These are phyloP conservation scores for Hystrix cristata DNA, from an alignment of 2,113 vertebrate genomes.

Conservation along the genomic window DNA sequence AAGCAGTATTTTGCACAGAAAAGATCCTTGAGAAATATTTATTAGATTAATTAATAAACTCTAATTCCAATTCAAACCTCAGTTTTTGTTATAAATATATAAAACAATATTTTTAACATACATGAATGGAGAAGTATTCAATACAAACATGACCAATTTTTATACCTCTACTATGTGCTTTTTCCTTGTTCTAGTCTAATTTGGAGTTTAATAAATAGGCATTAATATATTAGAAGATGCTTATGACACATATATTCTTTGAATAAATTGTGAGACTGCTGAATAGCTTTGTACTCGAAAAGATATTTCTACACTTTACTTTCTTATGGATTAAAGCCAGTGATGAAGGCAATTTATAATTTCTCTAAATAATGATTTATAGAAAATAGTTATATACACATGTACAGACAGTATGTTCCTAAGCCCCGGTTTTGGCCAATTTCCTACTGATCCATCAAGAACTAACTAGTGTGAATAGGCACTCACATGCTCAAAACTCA, in stretches of 20 bases:
- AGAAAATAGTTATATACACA: not conserved
- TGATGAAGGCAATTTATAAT: not conserved
- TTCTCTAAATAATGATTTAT: not conserved
- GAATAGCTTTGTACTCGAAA: not conserved
- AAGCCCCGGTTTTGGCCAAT: not conserved
- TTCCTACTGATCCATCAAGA: not conserved
- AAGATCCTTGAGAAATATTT: not conserved
- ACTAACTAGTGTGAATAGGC: not conserved
- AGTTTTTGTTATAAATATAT: not conserved
- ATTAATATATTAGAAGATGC: not conserved
- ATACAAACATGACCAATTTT: not conserved
- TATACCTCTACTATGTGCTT: not conserved
- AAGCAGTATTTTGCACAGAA: not conserved
- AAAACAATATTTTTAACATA: not conserved
- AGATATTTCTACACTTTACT: conserved; percentile 1
- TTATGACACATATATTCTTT: not conserved
- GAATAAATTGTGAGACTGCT: not conserved
- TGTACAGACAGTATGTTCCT: not conserved
- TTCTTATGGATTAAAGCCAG: not conserved
- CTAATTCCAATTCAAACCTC: not conserved
- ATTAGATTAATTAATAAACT: not conserved
- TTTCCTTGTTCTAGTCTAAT: not conserved
- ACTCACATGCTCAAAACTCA: not conserved
- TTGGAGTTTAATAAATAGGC: not conserved
- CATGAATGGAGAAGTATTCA: not conserved